Evolutionary conservation across 2,797 vertebrate species (phyloP).

Genomic region (Notamacropus eugenii): DNA sequence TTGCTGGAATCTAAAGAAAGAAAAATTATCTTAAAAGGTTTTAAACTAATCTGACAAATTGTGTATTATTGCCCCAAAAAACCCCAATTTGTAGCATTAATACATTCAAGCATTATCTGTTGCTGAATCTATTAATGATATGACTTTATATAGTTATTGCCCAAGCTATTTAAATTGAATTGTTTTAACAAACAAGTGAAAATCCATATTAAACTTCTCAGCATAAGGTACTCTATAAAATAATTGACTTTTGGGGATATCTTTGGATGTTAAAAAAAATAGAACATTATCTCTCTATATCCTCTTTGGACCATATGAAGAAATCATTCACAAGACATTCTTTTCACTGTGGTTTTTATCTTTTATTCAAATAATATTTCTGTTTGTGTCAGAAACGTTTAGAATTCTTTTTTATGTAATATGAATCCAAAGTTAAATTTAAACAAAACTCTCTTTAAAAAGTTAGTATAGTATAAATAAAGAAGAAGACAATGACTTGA

Average conservation of each 20-base stretch:
- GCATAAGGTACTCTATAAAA: constrained; percentile 4
- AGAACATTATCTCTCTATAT: not conserved
- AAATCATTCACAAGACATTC: not conserved
- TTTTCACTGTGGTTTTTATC: not conserved
- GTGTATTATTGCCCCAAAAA: constrained; percentile 52
- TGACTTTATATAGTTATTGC: constrained; percentile 30
- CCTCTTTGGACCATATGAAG: not conserved
- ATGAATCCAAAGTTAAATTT: not conserved
- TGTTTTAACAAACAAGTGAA: constrained; percentile 49
- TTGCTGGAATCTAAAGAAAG: not conserved
- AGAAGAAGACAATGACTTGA: not conserved
- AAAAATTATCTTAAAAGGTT: constrained; percentile 28
- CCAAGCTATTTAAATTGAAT: constrained; percentile 48
- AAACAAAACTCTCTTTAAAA: not conserved
- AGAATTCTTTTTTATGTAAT: not conserved
- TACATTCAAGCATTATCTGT: constrained; percentile 61
- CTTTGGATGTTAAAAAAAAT: not conserved
- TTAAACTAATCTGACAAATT: constrained; percentile 50
- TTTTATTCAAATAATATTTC: constrained; percentile 1
- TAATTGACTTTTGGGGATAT: not conserved
- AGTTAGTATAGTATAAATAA: not conserved
- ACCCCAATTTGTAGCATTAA: constrained; percentile 63
- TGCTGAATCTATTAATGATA: constrained; percentile 60
- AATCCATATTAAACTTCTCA: constrained; percentile 31
- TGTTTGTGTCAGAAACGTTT: constrained; percentile 1